Percentiles rank a stretch among this genome's conserved stretches.
phyloP scores from a whole-genome alignment of 1,140 invertebrate species.

The Ceratina calcarata region DNA sequence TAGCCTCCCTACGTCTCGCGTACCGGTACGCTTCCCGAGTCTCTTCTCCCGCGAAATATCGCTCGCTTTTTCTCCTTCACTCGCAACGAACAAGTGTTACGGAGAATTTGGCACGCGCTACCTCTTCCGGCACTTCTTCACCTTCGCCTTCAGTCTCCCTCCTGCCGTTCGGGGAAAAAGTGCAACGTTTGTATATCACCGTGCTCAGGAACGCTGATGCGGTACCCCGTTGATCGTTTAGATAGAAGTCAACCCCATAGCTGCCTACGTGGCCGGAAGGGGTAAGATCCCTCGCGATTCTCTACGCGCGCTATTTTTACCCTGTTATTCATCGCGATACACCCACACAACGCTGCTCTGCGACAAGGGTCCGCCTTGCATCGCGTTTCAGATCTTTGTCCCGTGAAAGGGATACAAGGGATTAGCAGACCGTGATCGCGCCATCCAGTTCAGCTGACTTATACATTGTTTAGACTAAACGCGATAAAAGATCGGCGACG shows the following conservation, averaged over 20 bases:
- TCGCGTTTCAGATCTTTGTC: constrained; percentile 45
- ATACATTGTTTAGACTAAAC: neutral
- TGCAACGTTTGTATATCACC: constrained; percentile 35
- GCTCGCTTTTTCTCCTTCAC: neutral
- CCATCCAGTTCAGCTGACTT: neutral
- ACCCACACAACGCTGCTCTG: neutral
- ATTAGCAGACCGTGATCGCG: constrained; percentile 6
- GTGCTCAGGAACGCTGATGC: constrained; percentile 50
- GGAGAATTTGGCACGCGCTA: constrained; percentile 33
- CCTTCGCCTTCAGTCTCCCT: constrained; percentile 25
- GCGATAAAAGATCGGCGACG: neutral
- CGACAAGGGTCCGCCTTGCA: neutral
- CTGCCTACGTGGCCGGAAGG: constrained; percentile 26
- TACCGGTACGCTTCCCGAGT: neutral
- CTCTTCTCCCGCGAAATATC: too few relatives aligned
- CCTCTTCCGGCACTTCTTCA: constrained; percentile 25
- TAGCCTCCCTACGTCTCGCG: constrained; percentile 5
- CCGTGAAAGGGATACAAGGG: constrained; percentile 30
- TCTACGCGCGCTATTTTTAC: constrained; percentile 54
- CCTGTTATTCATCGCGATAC: constrained; percentile 48
- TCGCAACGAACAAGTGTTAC: neutral
- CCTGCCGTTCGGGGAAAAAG: constrained; percentile 40
- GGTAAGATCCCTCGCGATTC: constrained; percentile 16
- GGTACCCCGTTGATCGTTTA: constrained; percentile 51
- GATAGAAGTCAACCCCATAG: constrained; percentile 54